Base-by-base conservation (phyloP, 1,140 invertebrate genomes). In the Caenorhabditis brenneri region DNA sequence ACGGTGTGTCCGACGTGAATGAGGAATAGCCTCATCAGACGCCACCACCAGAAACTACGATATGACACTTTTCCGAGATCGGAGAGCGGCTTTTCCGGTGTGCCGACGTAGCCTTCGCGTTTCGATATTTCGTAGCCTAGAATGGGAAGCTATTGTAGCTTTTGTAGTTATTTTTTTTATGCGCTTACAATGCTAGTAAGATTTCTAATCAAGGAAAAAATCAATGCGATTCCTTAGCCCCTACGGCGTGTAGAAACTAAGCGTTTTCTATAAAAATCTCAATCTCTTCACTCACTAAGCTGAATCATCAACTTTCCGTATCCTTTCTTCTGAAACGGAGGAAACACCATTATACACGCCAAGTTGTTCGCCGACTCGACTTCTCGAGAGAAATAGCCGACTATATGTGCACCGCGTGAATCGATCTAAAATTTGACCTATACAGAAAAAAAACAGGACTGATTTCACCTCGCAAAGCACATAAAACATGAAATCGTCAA, bases 351-450 rank as follows among this genome's bases (percentile, higher is more conserved):
- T 91, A 99, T 99, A 92, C 98, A 99, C 24, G 98, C 98, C 79
- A 99, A 97, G 92, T 99, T 99, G 91, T 99, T 99, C 92, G 99
- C 97, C 92, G 97, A 99, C 91, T 99, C 97, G 91, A 99, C 99
- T 91, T 99, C 98, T 92, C 99, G 99, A 1, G 97, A 99, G 92
- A 99, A 99, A 92, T 99, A 99, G 7, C 98, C 98, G 6, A 99
- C 97, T 91, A 99, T 97, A 90, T 99, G 97, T 51, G 86, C 83
- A 1, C 94, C 94, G 78, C 91, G 88, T 42, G 87, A 88, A 87
- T 58, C 42, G 2, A 29, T 74, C 84, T 85, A 46, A 78, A 80
- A 27, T 15, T 16, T 33, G 36, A 31, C 19, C 79, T 83, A 81
- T 87, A 42, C 51, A 78, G 33, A 31, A 36, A 39, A 12, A 2